Evolutionary conservation across 2,113 vertebrate species (phyloP).

Genomic region (Isichthys henryi): DNA sequence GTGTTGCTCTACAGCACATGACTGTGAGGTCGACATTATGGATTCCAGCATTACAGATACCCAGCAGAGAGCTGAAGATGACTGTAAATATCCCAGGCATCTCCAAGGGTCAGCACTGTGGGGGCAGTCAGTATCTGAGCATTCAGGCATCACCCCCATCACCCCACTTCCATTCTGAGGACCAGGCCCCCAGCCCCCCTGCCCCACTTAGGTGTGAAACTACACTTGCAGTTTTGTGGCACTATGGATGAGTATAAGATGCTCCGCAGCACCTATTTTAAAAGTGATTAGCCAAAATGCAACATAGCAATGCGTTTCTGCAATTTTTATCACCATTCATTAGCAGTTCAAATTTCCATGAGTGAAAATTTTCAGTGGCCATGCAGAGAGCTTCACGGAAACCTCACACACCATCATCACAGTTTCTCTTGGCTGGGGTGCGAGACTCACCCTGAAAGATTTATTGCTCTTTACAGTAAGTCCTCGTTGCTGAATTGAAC

Average conservation of each 20-base stretch:
- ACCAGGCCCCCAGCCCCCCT: neutral
- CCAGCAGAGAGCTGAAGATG: neutral
- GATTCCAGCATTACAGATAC: neutral
- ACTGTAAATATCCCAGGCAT: neutral
- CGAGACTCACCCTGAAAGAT: neutral
- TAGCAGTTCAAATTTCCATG: neutral
- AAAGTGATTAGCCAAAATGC: neutral
- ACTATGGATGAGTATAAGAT: neutral
- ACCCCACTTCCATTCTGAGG: neutral
- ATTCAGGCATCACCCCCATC: neutral
- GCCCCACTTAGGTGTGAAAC: neutral
- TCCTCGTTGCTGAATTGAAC: neutral
- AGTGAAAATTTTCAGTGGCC: neutral
- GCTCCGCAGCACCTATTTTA: neutral
- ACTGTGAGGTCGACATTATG: neutral
- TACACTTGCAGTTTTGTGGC: neutral
- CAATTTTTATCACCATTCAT: neutral
- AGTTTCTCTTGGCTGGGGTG: neutral
- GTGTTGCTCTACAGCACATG: neutral
- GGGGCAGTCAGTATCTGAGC: neutral
- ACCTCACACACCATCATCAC: neutral
- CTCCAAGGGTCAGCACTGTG: neutral
- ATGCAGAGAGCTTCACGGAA: neutral
- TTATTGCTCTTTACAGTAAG: neutral
- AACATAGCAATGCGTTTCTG: neutral